Evolutionary conservation across 2,888 invertebrate genomes (phyloP), one percentile per base, ranked within the genome.

Genomic region (Cheiracanthium punctorium): DNA sequence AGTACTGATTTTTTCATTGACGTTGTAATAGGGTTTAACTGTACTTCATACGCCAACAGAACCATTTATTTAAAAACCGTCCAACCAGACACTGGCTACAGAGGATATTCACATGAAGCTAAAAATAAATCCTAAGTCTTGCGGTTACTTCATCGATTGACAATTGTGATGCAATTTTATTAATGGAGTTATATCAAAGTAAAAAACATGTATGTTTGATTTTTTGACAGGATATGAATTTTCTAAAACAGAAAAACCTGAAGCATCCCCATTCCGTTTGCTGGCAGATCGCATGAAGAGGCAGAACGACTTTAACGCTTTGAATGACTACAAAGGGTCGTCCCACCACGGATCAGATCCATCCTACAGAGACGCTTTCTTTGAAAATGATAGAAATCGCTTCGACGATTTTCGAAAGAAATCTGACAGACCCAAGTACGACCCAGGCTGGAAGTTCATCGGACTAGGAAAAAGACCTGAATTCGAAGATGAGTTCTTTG

Each of bases 401-500:
- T 24, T 64, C 48, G 65, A 64, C 29, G 58, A 30, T 1, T 32
- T 65, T 14, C 24, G 29, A 17, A 86, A 86, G 37, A 80, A 80
- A 58, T 74, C 80, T 0, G 75, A 80, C 48, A 85, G 79, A 30
- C 88, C 88, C 0, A 82, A 82, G 52, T 88, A 80, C 32, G 80
- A 88, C 28, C 88, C 88, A n/a, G 88, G 77, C 0, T 87, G 87
- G 87, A 80, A 80, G 43, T 87, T 87, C 64, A 87, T 87, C 8
- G 87, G 87, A 12, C 73, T 87, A 24, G 87, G 87, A n/a, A 87
- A 87, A 77, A 69, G 87, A 65, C 85, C 74, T 7, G 67, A 48
- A 5, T 24, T n/a, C 0, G 52, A 79, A 14, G 73, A 84, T 48
- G 32, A 69, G 10, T 10, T 0, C 2, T 67, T 52, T 28, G 58